A percentile compares a stretch with the other conserved stretches of the same genome.
Conservation (phyloP, 2,113 vertebrate genomes). For the Acinonyx jubatus region DNA sequence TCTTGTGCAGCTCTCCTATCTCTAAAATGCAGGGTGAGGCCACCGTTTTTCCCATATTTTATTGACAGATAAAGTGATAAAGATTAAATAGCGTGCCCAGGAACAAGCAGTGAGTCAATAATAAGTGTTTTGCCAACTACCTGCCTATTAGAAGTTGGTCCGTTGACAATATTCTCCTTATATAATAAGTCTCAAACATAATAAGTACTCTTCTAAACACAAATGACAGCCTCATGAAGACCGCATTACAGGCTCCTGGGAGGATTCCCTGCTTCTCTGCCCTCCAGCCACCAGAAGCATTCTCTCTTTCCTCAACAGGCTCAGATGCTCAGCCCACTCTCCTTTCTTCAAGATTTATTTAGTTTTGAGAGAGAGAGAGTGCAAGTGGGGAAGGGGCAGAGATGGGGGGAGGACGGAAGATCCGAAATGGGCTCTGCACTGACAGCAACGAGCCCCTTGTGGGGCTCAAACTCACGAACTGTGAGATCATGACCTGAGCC, state of each 20-base stretch:
- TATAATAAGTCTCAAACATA: not conserved
- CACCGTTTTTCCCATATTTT: not conserved
- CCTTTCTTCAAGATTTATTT: not conserved
- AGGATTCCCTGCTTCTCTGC: not conserved
- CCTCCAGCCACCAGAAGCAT: not conserved
- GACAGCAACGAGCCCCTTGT: too few species aligned
- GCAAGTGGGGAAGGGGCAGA: too few species aligned
- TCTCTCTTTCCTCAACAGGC: not conserved
- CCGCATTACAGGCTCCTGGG: not conserved
- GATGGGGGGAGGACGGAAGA: too few species aligned
- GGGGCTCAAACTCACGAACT: too few species aligned
- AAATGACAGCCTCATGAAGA: not conserved
- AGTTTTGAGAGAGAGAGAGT: too few species aligned
- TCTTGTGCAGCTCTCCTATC: not conserved
- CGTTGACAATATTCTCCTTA: not conserved
- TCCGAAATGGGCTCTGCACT: too few species aligned
- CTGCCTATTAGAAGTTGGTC: not conserved
- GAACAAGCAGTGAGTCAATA: not conserved
- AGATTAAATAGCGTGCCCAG: not conserved
- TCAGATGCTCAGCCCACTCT: not conserved
- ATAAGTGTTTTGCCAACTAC: not conserved
- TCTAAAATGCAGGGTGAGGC: not conserved
- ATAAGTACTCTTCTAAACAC: not conserved
- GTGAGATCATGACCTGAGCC: too few species aligned
- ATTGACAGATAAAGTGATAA: not conserved